A percentile compares a stretch with the other conserved stretches of the same genome.
Conservation (phyloP, 2,113 vertebrate genomes). For the Murina feae region DNA sequence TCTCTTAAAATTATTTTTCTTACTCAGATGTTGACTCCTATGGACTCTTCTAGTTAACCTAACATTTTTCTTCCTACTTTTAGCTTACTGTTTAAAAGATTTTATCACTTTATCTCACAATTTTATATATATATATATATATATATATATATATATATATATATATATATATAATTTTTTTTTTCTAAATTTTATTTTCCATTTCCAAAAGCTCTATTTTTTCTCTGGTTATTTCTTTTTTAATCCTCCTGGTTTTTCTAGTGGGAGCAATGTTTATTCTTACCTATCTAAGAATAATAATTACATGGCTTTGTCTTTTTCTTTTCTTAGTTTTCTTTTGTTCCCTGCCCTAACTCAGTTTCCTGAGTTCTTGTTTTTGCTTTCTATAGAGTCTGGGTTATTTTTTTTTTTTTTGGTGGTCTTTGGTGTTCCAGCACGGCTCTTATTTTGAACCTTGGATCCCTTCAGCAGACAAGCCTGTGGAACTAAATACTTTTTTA, state of each 20-base stretch:
- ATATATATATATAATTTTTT: no score
- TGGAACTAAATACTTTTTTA: background rate
- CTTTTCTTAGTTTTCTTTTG: background rate
- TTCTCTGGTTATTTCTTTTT: background rate
- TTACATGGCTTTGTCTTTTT: background rate
- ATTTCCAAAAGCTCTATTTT: background rate
- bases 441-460: background rate
- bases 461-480: background rate
- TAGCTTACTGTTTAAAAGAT: constrained; percentile 15
- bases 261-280: background rate
- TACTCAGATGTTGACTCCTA: background rate
- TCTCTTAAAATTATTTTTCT: constrained; percentile 4
- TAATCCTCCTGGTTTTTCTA: background rate
- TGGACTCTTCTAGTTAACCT: background rate
- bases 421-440: background rate
- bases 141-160: background rate
- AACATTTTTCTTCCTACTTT: background rate
- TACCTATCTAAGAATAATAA: background rate
- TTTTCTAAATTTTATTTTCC: background rate
- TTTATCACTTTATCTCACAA: constrained; percentile 1
- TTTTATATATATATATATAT: background rate
- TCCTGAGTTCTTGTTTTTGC: background rate
- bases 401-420: background rate
- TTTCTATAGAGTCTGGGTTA: background rate
- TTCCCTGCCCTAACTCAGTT: background rate